Evolutionary conservation across 2,797 vertebrate genomes (phyloP), one percentile per base, ranked within the genome.

Genomic region (Chelon labrosus): DNA sequence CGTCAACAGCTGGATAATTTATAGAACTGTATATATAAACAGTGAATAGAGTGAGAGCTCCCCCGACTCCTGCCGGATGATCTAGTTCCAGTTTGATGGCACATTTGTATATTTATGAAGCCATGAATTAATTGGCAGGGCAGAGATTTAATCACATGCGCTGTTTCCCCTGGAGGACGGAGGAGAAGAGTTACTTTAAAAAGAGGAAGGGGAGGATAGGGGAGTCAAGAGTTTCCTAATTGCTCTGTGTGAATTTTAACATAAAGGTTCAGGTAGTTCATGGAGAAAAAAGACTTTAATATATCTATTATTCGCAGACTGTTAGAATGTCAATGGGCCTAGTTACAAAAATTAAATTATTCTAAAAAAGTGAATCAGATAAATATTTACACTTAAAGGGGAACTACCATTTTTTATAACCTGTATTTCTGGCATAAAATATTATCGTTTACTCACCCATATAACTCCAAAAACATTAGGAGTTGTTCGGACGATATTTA

Each of bases 41-140:
- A 80, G 73, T 17, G 62, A 75, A 68, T 27, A 75, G 87, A 71
- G 61, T 13, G 77, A 75, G 71, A 65, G 72, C 73, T 82, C 78
- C 51, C 69, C 50, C 11, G 39, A 60, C 77, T 80, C 77, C 4
- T 73, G 64, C 75, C 14, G 25, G 83, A 88, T 89, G 88, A 83
- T 88, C 91, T 75, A 88, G 59, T 92, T 92, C 78, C 70, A 86
- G 80, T 91, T 88, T 87, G 86, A 84, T 86, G 79, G 83, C 80
- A 84, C 87, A 85, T 90, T 92, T 93, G 92, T 91, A 91, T 92
- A 93, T 94, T 93, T 92, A 92, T 92, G 90, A 91, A 91, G 84
- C 81, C 77, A 86, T 91, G 88, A 92, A 91, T 93, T 93, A 94
- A 93, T 92, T 92, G 91, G 85, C 83, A 88, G 87, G 84, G 86